phyloP scores from a whole-genome alignment of 92 coral and sea anemone species.

The Epizoanthus stellaris region DNA sequence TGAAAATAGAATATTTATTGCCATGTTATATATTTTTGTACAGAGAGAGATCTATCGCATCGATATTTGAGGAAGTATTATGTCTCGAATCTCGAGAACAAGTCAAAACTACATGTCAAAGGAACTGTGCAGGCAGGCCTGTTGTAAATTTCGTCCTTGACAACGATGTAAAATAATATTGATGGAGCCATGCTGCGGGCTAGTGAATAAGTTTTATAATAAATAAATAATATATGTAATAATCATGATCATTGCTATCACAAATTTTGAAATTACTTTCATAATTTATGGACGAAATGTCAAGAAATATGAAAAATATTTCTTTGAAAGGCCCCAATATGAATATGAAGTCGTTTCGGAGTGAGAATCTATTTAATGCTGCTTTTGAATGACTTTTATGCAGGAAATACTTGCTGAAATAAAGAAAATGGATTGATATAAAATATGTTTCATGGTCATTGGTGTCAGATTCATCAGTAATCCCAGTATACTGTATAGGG shows the following conservation, averaged over 20 bases:
- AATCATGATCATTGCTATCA: not conserved
- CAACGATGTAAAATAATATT: constrained; percentile 14
- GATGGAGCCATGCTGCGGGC: constrained; percentile 3
- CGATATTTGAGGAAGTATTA: not conserved
- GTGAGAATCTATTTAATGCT: no score
- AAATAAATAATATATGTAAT: not conserved
- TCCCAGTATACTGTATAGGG: no score
- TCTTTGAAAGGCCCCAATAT: not conserved
- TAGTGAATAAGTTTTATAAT: constrained; percentile 11
- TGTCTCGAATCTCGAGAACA: not conserved
- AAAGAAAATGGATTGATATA: no score
- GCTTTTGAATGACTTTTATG: no score
- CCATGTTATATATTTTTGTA: constrained; percentile 17
- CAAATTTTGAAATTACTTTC: not conserved
- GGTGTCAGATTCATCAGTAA: no score
- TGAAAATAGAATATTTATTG: constrained; percentile 33
- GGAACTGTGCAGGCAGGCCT: constrained; percentile 36
- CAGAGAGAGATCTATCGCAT: not conserved
- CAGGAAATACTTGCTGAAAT: no score
- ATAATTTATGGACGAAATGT: no score
- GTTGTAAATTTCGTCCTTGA: constrained; percentile 4
- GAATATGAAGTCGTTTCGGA: no score
- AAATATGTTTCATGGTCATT: no score
- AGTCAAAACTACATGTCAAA: constrained; percentile 10
- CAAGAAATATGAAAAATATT: no score